Evolutionary conservation across 2,888 invertebrate species (phyloP), one percentile per base, ranked within the genome.

Genomic region (Drosophila hamatofila): DNA sequence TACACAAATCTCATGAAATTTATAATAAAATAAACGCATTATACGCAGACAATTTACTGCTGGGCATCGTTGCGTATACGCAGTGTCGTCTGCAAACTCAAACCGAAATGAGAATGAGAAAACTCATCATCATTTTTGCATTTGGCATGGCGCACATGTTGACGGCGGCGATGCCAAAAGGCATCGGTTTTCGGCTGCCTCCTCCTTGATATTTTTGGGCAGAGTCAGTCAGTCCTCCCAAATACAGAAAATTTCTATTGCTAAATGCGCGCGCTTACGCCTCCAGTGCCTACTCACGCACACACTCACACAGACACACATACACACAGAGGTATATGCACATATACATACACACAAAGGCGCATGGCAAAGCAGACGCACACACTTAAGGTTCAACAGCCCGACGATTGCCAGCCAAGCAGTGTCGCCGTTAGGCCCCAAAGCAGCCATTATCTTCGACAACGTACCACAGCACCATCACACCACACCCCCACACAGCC

Each of bases 381-480:
- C 60, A 73, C 76, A 84, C 84, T 86, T 79, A 86, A 85, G 81
- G 84, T 85, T 85, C 84, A 85, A 85, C 84, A 85, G 86, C 86
- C 86, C 84, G 81, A 78, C 83, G 80, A 82, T 81, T 81, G 83
- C 78, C 76, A 72, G 72, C 67, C 70, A 81, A 80, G 76, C 65
- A 75, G 65, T 58, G 81, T 54, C 62, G 63, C 72, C 39, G 56
- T 72, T 64, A 64, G 80, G 78, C 80, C 84, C 81, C 83, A 80
- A 81, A 79, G 85, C 85, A 76, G 83, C 83, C 85, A 87, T 87
- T 87, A 85, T 86, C 86, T 87, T 85, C 88, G 86, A 86, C 82
- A 88, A 84, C 74, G 83, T 57, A 76, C 11, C 30, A 11, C 11
- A 30, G 30, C 30, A 1, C 11, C 9, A n/a, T 30, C 35, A 81